Percentiles rank a stretch among this genome's conserved stretches.
These are phyloP conservation scores for Chymomyza costata DNA, from an alignment of 1,140 invertebrate genomes.

Conservation along the genomic window DNA sequence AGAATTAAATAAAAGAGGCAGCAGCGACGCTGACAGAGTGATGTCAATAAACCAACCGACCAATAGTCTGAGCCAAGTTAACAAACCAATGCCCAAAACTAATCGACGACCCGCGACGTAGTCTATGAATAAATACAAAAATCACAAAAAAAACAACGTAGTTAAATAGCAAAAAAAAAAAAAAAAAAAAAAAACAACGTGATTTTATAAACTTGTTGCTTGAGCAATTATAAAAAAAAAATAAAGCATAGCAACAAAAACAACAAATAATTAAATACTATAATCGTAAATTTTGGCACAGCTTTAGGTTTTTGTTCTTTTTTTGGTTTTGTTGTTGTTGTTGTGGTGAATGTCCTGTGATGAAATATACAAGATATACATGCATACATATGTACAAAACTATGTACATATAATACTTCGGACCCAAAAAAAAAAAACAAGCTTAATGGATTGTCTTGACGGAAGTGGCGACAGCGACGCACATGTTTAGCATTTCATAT, in stretches of 20 bases:
- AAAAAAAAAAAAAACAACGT: slow-evolving; percentile 12
- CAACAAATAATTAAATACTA: slow-evolving; percentile 1
- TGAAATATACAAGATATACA: slow-evolving; percentile 6
- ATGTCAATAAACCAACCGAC: slow-evolving; percentile 64
- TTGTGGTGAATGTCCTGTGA: slow-evolving; percentile 9
- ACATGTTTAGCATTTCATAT: too few species aligned
- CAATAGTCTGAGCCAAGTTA: too few species aligned
- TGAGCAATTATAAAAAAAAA: slow-evolving; percentile 6
- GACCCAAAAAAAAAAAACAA: too few species aligned
- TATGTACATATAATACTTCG: too few species aligned
- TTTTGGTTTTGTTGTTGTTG: too few species aligned
- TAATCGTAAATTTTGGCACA: too few species aligned
- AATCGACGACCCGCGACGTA: slow-evolving; percentile 46
- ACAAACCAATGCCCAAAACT: slow-evolving; percentile 17
- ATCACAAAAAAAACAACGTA: slow-evolving; percentile 7
- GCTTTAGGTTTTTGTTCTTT: too few species aligned
- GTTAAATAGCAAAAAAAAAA: slow-evolving; percentile 20
- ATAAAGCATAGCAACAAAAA: slow-evolving; percentile 7
- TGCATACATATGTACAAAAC: slow-evolving; percentile 1
- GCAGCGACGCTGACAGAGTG: slow-evolving; percentile 33
- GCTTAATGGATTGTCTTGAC: too few species aligned
- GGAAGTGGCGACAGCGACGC: too few species aligned
- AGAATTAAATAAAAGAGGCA: slow-evolving; percentile 1
- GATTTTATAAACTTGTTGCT: slow-evolving; percentile 32
- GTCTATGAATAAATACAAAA: slow-evolving; percentile 45